phyloP scores from a whole-genome alignment of 2,888 invertebrate species.

The Melipona beecheii region DNA sequence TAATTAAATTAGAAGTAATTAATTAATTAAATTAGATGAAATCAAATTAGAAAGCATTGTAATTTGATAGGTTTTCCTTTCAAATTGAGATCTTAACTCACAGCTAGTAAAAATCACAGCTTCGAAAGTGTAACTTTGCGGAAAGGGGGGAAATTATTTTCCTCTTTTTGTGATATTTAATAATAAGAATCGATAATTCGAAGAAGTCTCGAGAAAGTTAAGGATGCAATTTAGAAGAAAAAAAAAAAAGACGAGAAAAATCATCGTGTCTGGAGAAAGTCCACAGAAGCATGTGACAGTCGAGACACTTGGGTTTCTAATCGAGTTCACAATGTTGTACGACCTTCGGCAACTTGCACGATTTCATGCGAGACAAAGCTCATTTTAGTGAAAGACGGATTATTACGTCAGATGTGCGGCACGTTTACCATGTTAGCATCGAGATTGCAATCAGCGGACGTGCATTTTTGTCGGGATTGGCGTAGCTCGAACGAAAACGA shows the following conservation, averaged over 20 bases:
- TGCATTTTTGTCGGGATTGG: constrained; percentile 34
- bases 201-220: neutral
- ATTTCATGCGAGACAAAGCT: neutral
- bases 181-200: neutral
- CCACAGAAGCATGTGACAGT: neutral
- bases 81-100: too few species aligned
- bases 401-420: neutral
- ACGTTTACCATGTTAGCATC: neutral
- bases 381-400: neutral
- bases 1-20: too few species aligned
- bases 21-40: too few species aligned
- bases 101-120: too few species aligned
- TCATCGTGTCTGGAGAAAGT: constrained; percentile 35
- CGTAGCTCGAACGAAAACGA: constrained; percentile 34
- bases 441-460: constrained; percentile 19
- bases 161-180: too few species aligned
- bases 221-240: constrained; percentile 15
- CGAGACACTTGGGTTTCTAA: constrained; percentile 25
- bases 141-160: too few species aligned
- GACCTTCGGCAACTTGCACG: neutral
- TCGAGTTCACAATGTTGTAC: constrained; percentile 17
- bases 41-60: too few species aligned
- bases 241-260: constrained; percentile 6
- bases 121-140: too few species aligned
- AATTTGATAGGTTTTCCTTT: too few species aligned